A percentile compares a stretch with the other conserved stretches of the same genome.
These are phyloP conservation scores for Catamblyrhynchus diadema DNA, from an alignment of 2,797 vertebrate genomes.

Conservation along the genomic window DNA sequence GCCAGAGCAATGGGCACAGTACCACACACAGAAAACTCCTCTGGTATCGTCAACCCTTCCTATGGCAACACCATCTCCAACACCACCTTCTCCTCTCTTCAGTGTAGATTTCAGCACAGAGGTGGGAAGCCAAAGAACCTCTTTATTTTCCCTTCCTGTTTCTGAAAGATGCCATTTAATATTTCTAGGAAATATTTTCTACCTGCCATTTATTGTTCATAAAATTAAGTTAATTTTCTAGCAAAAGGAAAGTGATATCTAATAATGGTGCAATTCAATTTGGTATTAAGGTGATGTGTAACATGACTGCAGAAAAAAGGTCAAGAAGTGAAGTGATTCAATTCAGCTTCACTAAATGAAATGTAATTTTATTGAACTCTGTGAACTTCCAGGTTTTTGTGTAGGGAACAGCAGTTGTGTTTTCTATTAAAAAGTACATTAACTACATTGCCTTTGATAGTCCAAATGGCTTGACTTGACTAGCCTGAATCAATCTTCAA, in stretches of 20 bases:
- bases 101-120: constrained; percentile 88
- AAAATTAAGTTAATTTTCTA: neutral
- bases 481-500: neutral
- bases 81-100: constrained; percentile 91
- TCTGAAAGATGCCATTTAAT: neutral
- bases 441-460: neutral
- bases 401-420: neutral
- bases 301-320: neutral
- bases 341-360: neutral
- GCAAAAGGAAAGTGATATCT: neutral
- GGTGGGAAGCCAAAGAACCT: constrained; percentile 72
- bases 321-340: neutral
- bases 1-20: constrained; percentile 90
- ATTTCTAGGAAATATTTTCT: neutral
- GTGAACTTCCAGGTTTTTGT: neutral
- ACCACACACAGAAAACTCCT: constrained; percentile 80
- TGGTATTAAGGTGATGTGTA: neutral
- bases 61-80: constrained; percentile 81
- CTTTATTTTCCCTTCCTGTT: neutral
- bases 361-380: neutral
- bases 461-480: neutral
- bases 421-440: neutral
- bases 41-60: constrained; percentile 79
- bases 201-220: neutral
- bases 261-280: neutral